These are phyloP conservation scores for Dysmachus trigonus DNA, from an alignment of 2,888 invertebrate species.

Conservation along the genomic window DNA sequence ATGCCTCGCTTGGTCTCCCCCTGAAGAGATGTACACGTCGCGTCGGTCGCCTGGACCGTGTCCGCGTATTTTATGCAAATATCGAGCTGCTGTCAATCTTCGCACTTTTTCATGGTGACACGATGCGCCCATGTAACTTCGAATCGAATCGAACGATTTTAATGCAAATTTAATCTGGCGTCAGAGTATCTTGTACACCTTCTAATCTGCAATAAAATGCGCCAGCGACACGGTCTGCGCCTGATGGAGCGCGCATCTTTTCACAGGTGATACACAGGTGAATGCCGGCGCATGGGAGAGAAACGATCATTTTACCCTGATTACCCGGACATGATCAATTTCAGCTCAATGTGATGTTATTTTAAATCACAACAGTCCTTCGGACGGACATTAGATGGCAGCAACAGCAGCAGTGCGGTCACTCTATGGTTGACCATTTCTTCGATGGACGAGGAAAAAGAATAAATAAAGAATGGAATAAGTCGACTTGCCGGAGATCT, in stretches of 20 bases:
- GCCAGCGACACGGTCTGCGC: background rate
- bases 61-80: slow-evolving; percentile 36
- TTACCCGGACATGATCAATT: slow-evolving; percentile 39
- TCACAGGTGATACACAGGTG: background rate
- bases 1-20: background rate
- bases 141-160: slow-evolving; percentile 24
- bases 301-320: slow-evolving; percentile 13
- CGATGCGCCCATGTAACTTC: slow-evolving; percentile 19
- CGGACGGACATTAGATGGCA: slow-evolving; percentile 13
- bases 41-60: background rate
- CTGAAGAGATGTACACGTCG: background rate
- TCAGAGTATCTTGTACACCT: slow-evolving; percentile 31
- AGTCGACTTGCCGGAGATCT: background rate
- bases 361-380: slow-evolving; percentile 19
- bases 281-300: slow-evolving; percentile 5
- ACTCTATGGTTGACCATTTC: slow-evolving; percentile 4
- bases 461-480: too few species aligned
- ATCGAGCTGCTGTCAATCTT: slow-evolving; percentile 38
- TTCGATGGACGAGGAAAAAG: background rate
- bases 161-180: slow-evolving; percentile 41
- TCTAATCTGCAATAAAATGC: slow-evolving; percentile 39
- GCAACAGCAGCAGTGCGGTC: background rate
- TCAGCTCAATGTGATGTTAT: slow-evolving; percentile 34
- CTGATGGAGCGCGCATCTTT: slow-evolving; percentile 31
- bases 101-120: slow-evolving; percentile 35